Evolutionary conservation across 2,113 vertebrate species (phyloP).

Genomic region (Phylloscopus trochiloides): DNA sequence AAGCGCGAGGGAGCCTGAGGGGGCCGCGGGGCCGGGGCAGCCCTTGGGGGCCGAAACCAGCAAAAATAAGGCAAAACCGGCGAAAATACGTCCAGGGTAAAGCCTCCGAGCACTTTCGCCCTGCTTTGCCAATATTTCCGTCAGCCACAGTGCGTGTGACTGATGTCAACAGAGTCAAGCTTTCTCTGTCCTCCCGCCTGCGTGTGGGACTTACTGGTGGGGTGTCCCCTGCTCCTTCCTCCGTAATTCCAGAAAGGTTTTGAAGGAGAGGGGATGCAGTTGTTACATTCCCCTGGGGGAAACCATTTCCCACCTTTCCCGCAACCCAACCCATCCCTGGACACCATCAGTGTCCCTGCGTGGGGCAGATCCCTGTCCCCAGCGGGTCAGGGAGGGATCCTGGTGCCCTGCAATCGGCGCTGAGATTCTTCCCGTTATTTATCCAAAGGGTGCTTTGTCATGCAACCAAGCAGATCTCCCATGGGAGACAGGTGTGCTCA

Average conservation of each 20-base stretch:
- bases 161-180: rapidly evolving
- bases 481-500: not conserved
- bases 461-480: not conserved
- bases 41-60: rapidly evolving
- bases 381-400: not conserved
- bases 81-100: rapidly evolving
- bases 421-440: not conserved
- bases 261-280: not conserved
- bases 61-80: rapidly evolving
- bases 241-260: not conserved
- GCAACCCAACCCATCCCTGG: rapidly evolving
- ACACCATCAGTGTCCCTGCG: not conserved
- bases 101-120: rapidly evolving
- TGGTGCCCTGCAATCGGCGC: rapidly evolving
- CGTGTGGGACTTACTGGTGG: rapidly evolving
- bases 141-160: rapidly evolving
- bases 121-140: rapidly evolving
- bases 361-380: not conserved
- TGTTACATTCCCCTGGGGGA: not conserved
- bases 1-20: not conserved
- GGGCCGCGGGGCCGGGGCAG: rapidly evolving
- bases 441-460: not conserved
- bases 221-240: not conserved
- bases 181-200: not conserved
- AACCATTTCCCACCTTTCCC: not conserved